Base-by-base conservation (phyloP, 30 jellyfish, hydroid and myxozoan species). In the Aurelia sp. region DNA sequence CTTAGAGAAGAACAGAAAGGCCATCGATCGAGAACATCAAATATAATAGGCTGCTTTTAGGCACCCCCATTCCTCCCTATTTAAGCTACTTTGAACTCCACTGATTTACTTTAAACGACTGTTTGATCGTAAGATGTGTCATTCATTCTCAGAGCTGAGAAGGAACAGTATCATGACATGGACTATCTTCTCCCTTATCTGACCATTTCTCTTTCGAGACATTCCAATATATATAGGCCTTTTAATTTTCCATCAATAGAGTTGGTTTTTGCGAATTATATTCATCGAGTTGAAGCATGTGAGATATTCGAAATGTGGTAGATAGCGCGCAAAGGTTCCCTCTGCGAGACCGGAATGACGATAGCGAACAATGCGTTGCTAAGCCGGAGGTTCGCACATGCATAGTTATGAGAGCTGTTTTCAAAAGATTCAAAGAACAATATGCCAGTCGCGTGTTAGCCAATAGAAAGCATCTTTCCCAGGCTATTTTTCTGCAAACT, bases 251-350 rank as follows among this genome's bases (percentile, higher is more conserved):
- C 21, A 27, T 84, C 78, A 84, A 72, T 60, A 47, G 80, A 71
- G 84, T 71, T 84, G 93, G 93, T 84, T 84, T 69, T 66, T 72
- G 67, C 84, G 70, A 84, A 35, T 84, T 71, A 72, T 66, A n/a
- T 17, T 21, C 71, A 52, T 15, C 68, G 76, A 84, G 47, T 55
- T 18, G 55, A 74, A 62, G 57, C 86, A 71, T 73, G 93, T 40
- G 31, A 35, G 86, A 86, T 21, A 84, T 84, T 70, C 51, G 10
- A 33, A 58, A 78, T 70, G 93, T 74, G 88, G 88, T 77, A 61
- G 92, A 82, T 69, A 58, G 48, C 63, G 73, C 69, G 50, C n/a
- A 10, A 40, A 11, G 69, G 48, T 77, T 59, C 78, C 41, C 62
- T 70, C 58, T 50, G 73, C 71, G 67, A 37, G 13, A 35, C 60